Evolutionary conservation across 2,888 invertebrate genomes (phyloP), one percentile per base, ranked within the genome.

Genomic region (Eupithecia exiguata): DNA sequence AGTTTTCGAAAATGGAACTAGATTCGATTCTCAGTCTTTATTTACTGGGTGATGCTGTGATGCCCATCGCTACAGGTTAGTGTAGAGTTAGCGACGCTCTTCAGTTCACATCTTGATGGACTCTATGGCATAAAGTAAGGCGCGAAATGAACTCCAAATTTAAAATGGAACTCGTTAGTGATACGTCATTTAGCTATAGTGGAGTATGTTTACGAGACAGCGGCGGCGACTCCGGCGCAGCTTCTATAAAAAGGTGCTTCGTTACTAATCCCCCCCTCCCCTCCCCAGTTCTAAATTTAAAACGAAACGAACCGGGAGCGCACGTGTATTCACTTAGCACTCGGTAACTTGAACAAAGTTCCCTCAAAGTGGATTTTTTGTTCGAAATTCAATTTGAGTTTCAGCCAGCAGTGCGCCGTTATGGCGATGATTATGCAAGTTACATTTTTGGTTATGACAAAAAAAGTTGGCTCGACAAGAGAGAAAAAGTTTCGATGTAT

Each of bases 171-270:
- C 76, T 77, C 77, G 76, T 75, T 75, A 77, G 77, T 71, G 74
- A 76, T 70, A 74, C 80, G 77, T 80, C 80, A 80, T 80, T 80
- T 80, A 79, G 78, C 77, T 78, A 78, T 76, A 80, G 76, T 77
- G 76, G 77, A 81, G 80, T 81, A 78, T 80, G 79, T 81, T 81
- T 79, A 81, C 79, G 80, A 79, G 80, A 79, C 81, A 82, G 77
- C 79, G 79, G 82, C 84, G 84, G 79, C 76, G 79, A 79, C 87
- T 86, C 84, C 86, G 88, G 83, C 88, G 86, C 86, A 86, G 90
- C 84, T 89, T 92, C 93, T 94, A 94, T 93, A 94, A 93, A 94
- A 93, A 94, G 93, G 92, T 87, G 87, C 90, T 92, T 89, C 91
- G 89, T 89, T 88, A 88, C 89, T 86, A 87, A 87, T 87, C 85